Evolutionary conservation across 2,888 invertebrate species (phyloP).

Genomic region (Drosophila sordidula): DNA sequence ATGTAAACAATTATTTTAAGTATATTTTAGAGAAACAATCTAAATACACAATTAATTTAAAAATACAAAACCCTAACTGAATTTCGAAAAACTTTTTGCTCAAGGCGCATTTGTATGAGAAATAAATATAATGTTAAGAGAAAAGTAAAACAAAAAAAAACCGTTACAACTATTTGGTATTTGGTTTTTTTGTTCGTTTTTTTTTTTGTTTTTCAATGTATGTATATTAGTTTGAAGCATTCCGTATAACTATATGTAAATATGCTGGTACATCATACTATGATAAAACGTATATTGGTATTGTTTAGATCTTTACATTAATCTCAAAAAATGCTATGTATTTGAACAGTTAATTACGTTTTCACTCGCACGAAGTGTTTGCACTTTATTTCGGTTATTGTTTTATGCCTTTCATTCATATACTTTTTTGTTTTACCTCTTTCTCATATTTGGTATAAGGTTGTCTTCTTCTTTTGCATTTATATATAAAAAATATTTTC

Average conservation of each 20-base stretch:
- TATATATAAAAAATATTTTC: slow-evolving; percentile 72
- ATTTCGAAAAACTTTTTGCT: slow-evolving; percentile 11
- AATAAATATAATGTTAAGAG: neutral
- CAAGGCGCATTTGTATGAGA: slow-evolving; percentile 35
- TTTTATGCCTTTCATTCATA: slow-evolving; percentile 69
- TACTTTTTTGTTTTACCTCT: slow-evolving; percentile 20
- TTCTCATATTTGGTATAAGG: slow-evolving; percentile 43
- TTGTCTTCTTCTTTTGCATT: slow-evolving; percentile 54
- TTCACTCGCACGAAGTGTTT: slow-evolving; percentile 82
- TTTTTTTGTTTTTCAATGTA: slow-evolving; percentile 22
- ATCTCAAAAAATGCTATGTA: slow-evolving; percentile 81
- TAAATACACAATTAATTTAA: slow-evolving; percentile 2
- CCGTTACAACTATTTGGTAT: slow-evolving; percentile 50
- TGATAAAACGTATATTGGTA: slow-evolving; percentile 62
- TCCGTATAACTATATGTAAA: slow-evolving; percentile 70
- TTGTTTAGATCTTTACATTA: slow-evolving; percentile 52
- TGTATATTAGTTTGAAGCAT: slow-evolving; percentile 72
- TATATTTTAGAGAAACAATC: neutral
- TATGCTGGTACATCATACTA: slow-evolving; percentile 61
- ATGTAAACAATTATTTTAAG: neutral
- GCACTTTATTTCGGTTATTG: slow-evolving; percentile 82
- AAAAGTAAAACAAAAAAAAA: slow-evolving; percentile 40
- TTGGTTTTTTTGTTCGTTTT: slow-evolving; percentile 12
- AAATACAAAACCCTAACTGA: neutral
- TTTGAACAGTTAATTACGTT: slow-evolving; percentile 84